Base-by-base conservation (phyloP, 2,888 invertebrate genomes). In the Syritta pipiens region DNA sequence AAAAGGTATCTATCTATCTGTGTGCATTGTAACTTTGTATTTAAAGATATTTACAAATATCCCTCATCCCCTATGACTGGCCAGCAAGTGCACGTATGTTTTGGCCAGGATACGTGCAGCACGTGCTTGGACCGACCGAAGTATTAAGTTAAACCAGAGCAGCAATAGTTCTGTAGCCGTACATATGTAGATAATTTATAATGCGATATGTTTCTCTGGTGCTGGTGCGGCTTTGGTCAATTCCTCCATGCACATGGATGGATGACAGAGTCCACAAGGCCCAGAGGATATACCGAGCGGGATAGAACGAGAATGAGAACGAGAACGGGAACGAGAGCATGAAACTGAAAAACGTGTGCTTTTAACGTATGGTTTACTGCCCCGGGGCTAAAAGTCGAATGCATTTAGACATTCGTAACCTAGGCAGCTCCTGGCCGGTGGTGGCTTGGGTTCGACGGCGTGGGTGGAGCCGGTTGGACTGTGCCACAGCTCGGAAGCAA, bases 291-390 rank as follows among this genome's bases (percentile, higher is more conserved):
- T 7, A 32, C 32, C 20, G 12, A 26, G n/a, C 4, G 20, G 30
- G 19, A 9, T 24, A 35, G 44, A 24, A 35, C 32, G 14, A 26
- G 12, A 57, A 26, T 17, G 28, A 46, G 10, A 40, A n/a, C 2
- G 24, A 26, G 26, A 14, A 35, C 44, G 14, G 44, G 22, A 62
- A 26, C 14, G 28, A 48, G 14, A 48, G 46, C 32, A 51, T 35
- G 49, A 37, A 62, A 51, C 49, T 71, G 46, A 62, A 67, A 82
- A 82, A 72, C 82, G 75, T 81, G 63, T 81, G 74, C 81, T 71
- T 75, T 81, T 74, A 81, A 81, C 81, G 79, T 82, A 76, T 76
- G 76, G 68, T 81, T 82, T 82, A 81, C 76, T 72, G 68, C 60
- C 81, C 71, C 28, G 55, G 81, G 82, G 82, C 63, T 59, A 82